Evolutionary conservation across 1,140 invertebrate genomes (phyloP).

Genomic region (Eriocheir sinensis): DNA sequence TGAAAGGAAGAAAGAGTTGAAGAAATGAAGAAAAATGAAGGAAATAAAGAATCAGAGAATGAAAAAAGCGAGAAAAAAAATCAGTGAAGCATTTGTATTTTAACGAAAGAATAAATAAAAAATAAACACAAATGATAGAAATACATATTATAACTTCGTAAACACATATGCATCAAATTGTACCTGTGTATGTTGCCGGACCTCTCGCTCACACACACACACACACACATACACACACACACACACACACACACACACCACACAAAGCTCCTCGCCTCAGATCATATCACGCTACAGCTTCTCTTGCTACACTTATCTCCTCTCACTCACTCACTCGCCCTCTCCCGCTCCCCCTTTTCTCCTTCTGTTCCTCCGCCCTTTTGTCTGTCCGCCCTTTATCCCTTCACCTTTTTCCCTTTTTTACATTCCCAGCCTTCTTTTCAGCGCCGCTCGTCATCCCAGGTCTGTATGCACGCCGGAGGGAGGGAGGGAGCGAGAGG

Average conservation of each 20-base stretch:
- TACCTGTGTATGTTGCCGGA: too few relatives aligned
- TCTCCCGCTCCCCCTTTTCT: background rate
- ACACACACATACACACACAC: background rate
- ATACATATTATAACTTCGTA: too few relatives aligned
- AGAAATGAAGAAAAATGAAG: too few relatives aligned
- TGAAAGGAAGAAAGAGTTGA: too few relatives aligned
- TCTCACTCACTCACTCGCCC: background rate
- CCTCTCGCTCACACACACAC: too few relatives aligned
- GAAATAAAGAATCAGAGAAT: too few relatives aligned
- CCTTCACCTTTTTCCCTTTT: background rate
- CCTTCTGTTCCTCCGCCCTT: background rate
- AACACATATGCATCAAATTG: too few relatives aligned
- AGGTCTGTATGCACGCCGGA: background rate
- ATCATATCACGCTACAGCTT: background rate
- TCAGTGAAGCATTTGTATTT: too few relatives aligned
- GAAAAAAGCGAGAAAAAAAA: too few relatives aligned
- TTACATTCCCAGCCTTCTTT: background rate
- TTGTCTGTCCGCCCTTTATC: background rate
- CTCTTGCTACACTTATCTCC: constrained; percentile 9
- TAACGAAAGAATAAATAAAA: too few relatives aligned
- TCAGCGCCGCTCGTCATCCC: background rate
- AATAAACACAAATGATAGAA: too few relatives aligned
- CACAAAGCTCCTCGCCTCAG: background rate
- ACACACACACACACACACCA: background rate
- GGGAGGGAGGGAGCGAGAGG: too few relatives aligned